Evolutionary conservation across 1,140 invertebrate genomes (phyloP), one percentile per base, ranked within the genome.

Genomic region (Sinonovacula constricta): DNA sequence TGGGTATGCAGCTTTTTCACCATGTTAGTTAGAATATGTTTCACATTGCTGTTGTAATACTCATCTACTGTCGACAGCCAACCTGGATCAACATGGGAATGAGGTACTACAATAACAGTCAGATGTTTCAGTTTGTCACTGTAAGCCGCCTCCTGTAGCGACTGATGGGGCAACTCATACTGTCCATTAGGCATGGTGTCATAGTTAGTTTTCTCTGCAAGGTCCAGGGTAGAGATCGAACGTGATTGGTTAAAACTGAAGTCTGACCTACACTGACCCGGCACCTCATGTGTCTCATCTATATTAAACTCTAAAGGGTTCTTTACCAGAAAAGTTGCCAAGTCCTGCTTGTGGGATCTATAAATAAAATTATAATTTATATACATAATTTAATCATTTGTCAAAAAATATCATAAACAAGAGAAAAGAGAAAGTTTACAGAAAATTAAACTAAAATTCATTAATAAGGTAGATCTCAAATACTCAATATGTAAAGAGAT

Each of bases 51-150:
- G 33, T 93, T 91, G 90, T 97, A 99, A 90, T 99, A 99, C 70
- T 97, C 95, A 83, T 99, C 98, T 88, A 99, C 97, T 0, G 98
- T 99, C 89, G 96, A 96, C 15, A 98, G 93, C 98, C 98, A 99
- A 39, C 98, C 96, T 71, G 98, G 98, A 93, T 99, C 98, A 90
- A 98, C 98, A 87, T 99, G 98, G 0, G 97, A 98, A 92, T 99
- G 98, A 2, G 98, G 98, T 14, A 99, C 94, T 18, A 99, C 95
- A 90, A 98, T 97, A 0, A 99, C 96, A 91, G 95, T 95, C 0
- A 99, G 92, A 83, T 95, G 94, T 75, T 95, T 77, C 18, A 76
- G 24, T 22, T 59, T 39, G 57, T 39, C 12, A 18, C 72, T 33
- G 45, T 76, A 76, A 18, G 72, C 72, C 26, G 66, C 60, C 22